A percentile compares a stretch with the other conserved stretches of the same genome.
Evolutionary conservation across 2,797 vertebrate species (phyloP).

Genomic region (Cynopterus sphinx): DNA sequence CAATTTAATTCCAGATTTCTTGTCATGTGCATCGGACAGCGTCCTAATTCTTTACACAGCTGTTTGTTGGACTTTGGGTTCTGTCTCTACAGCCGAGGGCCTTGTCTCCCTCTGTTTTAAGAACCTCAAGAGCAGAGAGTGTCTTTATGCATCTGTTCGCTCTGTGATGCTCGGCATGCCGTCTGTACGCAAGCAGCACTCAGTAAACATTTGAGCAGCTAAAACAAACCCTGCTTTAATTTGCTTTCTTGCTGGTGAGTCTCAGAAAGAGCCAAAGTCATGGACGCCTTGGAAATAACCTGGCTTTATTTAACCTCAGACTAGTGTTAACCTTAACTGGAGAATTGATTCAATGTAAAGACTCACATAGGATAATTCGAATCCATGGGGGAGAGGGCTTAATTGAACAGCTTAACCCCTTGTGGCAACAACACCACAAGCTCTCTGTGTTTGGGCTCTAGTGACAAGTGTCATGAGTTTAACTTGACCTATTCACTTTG

Average conservation of each 20-base stretch:
- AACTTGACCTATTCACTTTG: slow-evolving; percentile 8
- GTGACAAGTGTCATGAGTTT: neutral
- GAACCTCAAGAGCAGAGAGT: neutral
- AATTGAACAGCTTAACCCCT: neutral
- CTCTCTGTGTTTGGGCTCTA: neutral
- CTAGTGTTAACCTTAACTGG: neutral
- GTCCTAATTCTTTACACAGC: neutral
- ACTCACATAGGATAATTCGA: neutral
- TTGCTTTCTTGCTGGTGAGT: slow-evolving; percentile 4
- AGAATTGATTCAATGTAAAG: slow-evolving; percentile 42
- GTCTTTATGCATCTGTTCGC: neutral
- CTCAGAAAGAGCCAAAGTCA: slow-evolving; percentile 10
- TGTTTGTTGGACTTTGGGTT: neutral
- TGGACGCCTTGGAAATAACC: slow-evolving; percentile 44
- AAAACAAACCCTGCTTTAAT: slow-evolving; percentile 9
- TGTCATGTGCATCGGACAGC: neutral
- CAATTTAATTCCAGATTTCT: slow-evolving; percentile 6
- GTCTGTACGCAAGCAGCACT: neutral
- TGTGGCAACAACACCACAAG: neutral
- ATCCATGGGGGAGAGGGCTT: slow-evolving; percentile 12
- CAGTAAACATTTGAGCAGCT: neutral
- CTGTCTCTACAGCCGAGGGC: neutral
- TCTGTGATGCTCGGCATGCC: neutral
- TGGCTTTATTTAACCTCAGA: slow-evolving; percentile 14
- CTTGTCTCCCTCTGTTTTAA: neutral